Evolutionary conservation across 2,888 invertebrate species (phyloP).

Genomic region (Punctoribates punctum): DNA sequence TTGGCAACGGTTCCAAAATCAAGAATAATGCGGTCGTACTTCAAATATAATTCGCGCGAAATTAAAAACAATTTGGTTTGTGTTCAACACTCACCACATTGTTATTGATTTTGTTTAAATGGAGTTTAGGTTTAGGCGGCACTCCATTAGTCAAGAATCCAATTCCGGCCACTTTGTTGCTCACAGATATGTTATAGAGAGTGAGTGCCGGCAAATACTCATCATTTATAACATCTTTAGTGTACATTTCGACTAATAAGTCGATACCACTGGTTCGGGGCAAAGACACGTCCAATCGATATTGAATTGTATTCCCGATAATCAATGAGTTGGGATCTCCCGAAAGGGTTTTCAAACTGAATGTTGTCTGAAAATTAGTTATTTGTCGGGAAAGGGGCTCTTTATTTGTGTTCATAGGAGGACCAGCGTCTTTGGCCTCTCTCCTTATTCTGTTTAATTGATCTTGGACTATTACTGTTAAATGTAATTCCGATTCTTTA

Average conservation of each 20-base stretch:
- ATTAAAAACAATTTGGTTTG: neutral
- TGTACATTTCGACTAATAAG: conserved; percentile 46
- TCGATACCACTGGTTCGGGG: conserved; percentile 47
- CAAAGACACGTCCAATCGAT: conserved; percentile 44
- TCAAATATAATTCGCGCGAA: neutral
- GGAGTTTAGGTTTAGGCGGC: conserved; percentile 42
- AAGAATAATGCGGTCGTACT: conserved; percentile 48
- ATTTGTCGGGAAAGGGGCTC: conserved; percentile 27
- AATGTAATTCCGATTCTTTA: neutral
- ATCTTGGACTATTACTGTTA: conserved; percentile 28
- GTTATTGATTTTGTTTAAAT: conserved; percentile 18
- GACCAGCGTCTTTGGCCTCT: neutral
- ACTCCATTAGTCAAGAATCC: conserved; percentile 38
- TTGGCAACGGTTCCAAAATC: conserved; percentile 48
- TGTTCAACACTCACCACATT: conserved; percentile 39
- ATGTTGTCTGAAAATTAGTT: conserved; percentile 19
- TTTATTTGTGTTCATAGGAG: conserved; percentile 6
- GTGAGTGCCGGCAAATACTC: conserved; percentile 46
- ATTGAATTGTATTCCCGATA: conserved; percentile 44
- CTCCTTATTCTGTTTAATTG: conserved; percentile 33
- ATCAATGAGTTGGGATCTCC: conserved; percentile 35
- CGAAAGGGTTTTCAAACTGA: conserved; percentile 25
- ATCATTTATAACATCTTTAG: conserved; percentile 45
- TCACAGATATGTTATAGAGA: conserved; percentile 45
- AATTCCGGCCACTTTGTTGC: conserved; percentile 41